A percentile compares a stretch with the other conserved stretches of the same genome.
phyloP scores from a whole-genome alignment of 2,113 vertebrate species.

The Glareola pratincola region DNA sequence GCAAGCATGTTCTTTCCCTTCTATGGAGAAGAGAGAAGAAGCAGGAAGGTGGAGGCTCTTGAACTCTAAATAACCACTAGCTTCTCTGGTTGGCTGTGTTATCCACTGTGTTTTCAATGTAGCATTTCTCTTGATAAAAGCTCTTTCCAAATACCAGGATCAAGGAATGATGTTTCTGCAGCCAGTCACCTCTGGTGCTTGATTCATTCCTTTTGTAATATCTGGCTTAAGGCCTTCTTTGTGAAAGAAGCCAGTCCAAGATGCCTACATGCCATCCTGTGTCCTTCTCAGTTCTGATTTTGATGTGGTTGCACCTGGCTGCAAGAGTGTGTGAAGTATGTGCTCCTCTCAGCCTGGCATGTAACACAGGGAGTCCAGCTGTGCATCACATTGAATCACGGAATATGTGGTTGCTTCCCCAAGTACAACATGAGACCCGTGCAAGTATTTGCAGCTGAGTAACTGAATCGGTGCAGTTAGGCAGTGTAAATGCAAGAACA shows the following conservation, averaged over 20 bases:
- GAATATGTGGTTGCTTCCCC: neutral
- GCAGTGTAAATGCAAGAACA: neutral
- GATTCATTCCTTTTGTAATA: neutral
- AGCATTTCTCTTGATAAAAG: neutral
- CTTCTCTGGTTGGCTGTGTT: neutral
- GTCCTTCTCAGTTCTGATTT: neutral
- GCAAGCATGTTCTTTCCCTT: neutral
- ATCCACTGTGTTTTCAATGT: neutral
- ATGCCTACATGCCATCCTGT: neutral
- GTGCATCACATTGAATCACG: fast-evolving
- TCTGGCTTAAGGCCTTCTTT: neutral
- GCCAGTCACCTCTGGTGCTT: neutral
- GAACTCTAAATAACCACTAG: neutral
- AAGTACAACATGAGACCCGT: neutral
- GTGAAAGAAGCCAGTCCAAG: neutral
- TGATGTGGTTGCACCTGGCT: neutral
- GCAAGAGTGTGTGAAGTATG: neutral
- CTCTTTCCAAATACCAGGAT: neutral
- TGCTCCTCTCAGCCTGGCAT: neutral
- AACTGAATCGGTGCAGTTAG: neutral
- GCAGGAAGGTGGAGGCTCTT: neutral
- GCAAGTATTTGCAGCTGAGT: neutral
- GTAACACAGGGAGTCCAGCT: fast-evolving
- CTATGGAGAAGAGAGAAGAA: neutral
- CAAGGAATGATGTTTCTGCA: neutral